These are phyloP conservation scores for Acanthosepion lycidas DNA, from an alignment of 2,888 invertebrate species.

Conservation along the genomic window DNA sequence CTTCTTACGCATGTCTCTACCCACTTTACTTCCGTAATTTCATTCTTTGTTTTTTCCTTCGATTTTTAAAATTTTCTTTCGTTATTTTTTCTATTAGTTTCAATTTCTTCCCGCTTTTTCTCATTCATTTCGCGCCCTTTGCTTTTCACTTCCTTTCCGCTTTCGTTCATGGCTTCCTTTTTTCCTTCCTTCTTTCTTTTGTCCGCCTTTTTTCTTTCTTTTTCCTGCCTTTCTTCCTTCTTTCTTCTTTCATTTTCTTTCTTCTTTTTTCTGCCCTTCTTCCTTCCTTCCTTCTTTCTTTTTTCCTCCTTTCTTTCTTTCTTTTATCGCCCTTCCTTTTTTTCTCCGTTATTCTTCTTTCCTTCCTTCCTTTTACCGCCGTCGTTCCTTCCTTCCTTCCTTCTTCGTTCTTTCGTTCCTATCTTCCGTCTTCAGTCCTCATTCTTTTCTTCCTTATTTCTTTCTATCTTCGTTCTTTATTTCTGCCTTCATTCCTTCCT, in stretches of 20 bases:
- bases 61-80: too few species aligned
- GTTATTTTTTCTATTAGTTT: too few species aligned
- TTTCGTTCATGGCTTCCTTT: not conserved
- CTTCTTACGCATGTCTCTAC: too few species aligned
- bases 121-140: too few species aligned
- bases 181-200: not conserved
- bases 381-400: not conserved
- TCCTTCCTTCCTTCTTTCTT: not conserved
- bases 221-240: too few species aligned
- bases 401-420: not conserved
- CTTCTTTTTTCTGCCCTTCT: not conserved
- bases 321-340: not conserved
- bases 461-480: too few species aligned
- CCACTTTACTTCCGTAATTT: fast-evolving
- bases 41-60: too few species aligned
- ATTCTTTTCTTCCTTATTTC: not conserved
- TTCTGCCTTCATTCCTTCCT: too few species aligned
- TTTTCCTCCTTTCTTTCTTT: fast-evolving
- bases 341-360: not conserved
- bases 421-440: not conserved
- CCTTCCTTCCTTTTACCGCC: not conserved
- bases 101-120: too few species aligned
- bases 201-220: not conserved
- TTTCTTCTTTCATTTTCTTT: not conserved
- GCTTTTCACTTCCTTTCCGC: too few species aligned